Percentiles rank a stretch among this genome's conserved stretches.
These are phyloP conservation scores for Spheniscus mendiculus DNA, from an alignment of 2,113 vertebrate species.

Conservation along the genomic window DNA sequence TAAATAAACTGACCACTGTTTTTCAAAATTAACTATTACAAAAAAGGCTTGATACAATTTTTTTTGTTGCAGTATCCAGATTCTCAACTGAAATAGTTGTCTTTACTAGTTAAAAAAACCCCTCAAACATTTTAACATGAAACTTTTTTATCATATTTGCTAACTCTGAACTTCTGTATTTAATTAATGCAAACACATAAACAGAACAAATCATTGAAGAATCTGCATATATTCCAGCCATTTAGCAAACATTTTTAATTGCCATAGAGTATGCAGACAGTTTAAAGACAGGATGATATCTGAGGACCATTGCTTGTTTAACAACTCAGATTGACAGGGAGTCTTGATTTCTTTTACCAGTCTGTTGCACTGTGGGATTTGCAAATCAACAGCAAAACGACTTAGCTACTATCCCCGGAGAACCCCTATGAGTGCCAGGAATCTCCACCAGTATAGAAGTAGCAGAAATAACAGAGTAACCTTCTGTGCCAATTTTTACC, in stretches of 20 bases:
- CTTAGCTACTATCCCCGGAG: background rate
- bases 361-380: background rate
- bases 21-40: background rate
- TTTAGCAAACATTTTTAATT: background rate
- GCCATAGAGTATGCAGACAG: background rate
- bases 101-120: background rate
- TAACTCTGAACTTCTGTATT: background rate
- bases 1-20: background rate
- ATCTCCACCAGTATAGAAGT: background rate
- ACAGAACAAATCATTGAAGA: constrained; percentile 3
- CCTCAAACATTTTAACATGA: background rate
- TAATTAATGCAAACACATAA: background rate
- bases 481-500: background rate
- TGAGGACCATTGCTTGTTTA: background rate
- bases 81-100: background rate
- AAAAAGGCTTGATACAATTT: background rate
- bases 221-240: background rate
- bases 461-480: background rate
- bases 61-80: background rate
- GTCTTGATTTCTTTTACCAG: background rate
- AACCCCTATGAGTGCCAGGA: background rate
- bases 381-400: background rate
- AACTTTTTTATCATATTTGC: background rate
- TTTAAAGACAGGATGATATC: background rate
- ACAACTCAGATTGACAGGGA: background rate